Evolutionary conservation across 2,113 vertebrate species (phyloP).

Genomic region (Malaclemys terrapin): DNA sequence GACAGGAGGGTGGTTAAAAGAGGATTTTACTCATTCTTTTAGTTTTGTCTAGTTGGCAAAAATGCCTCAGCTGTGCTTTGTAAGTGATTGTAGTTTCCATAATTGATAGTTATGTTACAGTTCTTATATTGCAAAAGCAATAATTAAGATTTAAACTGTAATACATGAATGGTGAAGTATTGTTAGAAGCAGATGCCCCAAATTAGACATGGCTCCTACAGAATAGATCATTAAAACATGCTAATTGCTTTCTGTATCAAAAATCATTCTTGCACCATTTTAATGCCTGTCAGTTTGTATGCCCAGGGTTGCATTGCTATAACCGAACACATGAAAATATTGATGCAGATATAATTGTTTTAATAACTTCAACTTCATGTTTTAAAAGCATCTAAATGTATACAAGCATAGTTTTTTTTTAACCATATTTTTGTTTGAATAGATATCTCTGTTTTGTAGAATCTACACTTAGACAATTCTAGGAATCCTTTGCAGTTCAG

Average conservation of each 20-base stretch:
- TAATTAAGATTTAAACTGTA: slow-evolving; percentile 63
- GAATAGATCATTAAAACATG: slow-evolving; percentile 60
- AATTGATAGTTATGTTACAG: slow-evolving; percentile 55
- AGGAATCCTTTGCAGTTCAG: background rate
- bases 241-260: slow-evolving; percentile 70
- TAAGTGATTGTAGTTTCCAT: slow-evolving; percentile 44
- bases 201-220: slow-evolving; percentile 69
- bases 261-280: slow-evolving; percentile 61
- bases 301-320: slow-evolving; percentile 31
- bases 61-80: slow-evolving; percentile 24
- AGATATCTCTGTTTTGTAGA: background rate
- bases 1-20: slow-evolving; percentile 15
- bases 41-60: slow-evolving; percentile 46
- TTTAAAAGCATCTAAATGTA: slow-evolving; percentile 25
- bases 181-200: slow-evolving; percentile 65
- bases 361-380: slow-evolving; percentile 29
- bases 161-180: slow-evolving; percentile 30
- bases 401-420: background rate
- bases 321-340: slow-evolving; percentile 38
- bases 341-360: slow-evolving; percentile 41
- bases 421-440: background rate
- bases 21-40: slow-evolving; percentile 22
- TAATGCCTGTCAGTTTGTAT: slow-evolving; percentile 39
- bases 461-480: background rate
- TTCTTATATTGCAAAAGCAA: slow-evolving; percentile 63